Evolutionary conservation across 2,888 invertebrate genomes (phyloP).

Genomic region (Stramonita haemastoma): DNA sequence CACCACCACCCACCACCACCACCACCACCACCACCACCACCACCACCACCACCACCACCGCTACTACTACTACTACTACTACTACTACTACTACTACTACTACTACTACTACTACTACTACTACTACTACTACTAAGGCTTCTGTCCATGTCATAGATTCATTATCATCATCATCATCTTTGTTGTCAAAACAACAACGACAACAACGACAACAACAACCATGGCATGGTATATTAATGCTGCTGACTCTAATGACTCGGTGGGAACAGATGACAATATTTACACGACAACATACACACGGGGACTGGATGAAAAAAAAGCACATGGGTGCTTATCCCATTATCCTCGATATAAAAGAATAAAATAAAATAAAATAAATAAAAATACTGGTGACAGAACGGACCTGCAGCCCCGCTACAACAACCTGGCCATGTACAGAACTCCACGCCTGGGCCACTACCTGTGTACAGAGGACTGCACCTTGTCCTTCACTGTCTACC

Average conservation of each 20-base stretch:
- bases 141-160: neutral
- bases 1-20: slow-evolving; percentile 36
- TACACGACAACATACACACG: too few species aligned
- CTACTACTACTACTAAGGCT: neutral
- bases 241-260: too few species aligned
- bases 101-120: slow-evolving; percentile 41
- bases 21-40: slow-evolving; percentile 36
- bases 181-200: neutral
- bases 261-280: too few species aligned
- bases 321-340: too few species aligned
- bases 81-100: slow-evolving; percentile 40
- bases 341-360: too few species aligned
- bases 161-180: neutral
- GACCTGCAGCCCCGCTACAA: slow-evolving; percentile 25
- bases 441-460: slow-evolving; percentile 46
- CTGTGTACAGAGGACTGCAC: slow-evolving; percentile 39
- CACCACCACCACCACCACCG: slow-evolving; percentile 14
- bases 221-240: too few species aligned
- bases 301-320: too few species aligned
- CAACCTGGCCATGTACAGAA: neutral
- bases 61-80: slow-evolving; percentile 32
- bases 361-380: too few species aligned
- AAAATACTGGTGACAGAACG: too few species aligned
- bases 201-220: too few species aligned
- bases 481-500: slow-evolving; percentile 41